Conservation (phyloP, 2,113 vertebrate species). For the Hirundichthys speculiger region DNA sequence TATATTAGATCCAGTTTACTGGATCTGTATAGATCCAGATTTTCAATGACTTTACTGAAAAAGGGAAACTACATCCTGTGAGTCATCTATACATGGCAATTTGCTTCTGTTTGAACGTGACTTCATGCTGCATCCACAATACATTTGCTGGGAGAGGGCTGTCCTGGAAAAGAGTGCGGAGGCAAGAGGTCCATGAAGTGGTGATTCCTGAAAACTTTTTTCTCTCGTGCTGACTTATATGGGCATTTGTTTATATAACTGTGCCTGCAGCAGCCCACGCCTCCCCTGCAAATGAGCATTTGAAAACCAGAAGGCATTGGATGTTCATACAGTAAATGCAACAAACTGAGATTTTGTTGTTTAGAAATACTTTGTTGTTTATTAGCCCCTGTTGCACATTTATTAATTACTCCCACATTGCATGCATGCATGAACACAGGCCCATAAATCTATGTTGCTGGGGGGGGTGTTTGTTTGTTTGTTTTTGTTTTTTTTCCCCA, state of each 20-base stretch:
- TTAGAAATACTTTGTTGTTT: background rate
- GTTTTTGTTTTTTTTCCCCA: no score
- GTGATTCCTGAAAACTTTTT: slow-evolving; percentile 55
- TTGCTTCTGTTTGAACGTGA: slow-evolving; percentile 18
- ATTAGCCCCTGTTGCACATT: background rate
- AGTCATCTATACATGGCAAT: slow-evolving; percentile 29
- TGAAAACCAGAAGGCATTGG: slow-evolving; percentile 4
- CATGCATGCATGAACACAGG: background rate
- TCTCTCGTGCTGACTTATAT: slow-evolving; percentile 41
- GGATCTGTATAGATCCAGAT: fast-evolving
- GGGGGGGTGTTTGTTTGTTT: no score
- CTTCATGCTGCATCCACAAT: slow-evolving; percentile 33
- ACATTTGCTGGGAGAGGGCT: slow-evolving; percentile 42
- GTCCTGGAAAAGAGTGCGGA: slow-evolving; percentile 45
- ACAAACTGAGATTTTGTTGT: background rate
- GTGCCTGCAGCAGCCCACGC: slow-evolving; percentile 55
- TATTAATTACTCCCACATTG: slow-evolving; percentile 27
- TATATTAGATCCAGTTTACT: no score
- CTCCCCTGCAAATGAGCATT: slow-evolving; percentile 28
- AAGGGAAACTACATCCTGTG: slow-evolving; percentile 42
- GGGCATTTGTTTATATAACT: slow-evolving; percentile 71
- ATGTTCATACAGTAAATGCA: slow-evolving; percentile 21
- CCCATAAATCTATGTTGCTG: background rate
- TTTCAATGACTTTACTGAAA: slow-evolving; percentile 1
- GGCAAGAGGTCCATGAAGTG: slow-evolving; percentile 24